Percentiles rank a stretch among this genome's conserved stretches.
Evolutionary conservation across 2,888 invertebrate species (phyloP).

Genomic region (Limnephilus marmoratus): DNA sequence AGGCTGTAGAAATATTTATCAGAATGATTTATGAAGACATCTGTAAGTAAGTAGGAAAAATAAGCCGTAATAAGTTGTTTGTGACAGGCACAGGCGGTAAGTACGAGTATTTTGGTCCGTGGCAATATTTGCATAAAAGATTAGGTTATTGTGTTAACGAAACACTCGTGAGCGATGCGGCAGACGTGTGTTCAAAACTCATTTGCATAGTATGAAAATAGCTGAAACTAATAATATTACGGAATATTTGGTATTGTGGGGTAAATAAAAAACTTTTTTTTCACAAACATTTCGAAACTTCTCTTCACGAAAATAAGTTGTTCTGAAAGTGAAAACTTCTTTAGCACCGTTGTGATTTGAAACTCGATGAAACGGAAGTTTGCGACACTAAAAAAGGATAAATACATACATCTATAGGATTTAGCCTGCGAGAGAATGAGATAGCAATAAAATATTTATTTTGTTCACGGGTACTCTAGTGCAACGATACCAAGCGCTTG

Average conservation of each 20-base stretch:
- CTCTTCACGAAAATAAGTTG: too few species aligned
- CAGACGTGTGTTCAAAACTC: background rate
- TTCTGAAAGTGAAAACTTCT: too few species aligned
- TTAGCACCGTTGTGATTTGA: too few species aligned
- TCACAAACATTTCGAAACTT: background rate
- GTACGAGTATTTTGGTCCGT: background rate
- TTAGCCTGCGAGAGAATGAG: too few species aligned
- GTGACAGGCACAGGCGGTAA: background rate
- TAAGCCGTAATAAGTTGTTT: background rate
- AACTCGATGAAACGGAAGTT: too few species aligned
- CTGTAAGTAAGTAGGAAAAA: background rate
- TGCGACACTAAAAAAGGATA: too few species aligned
- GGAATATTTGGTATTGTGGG: background rate
- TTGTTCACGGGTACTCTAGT: too few species aligned
- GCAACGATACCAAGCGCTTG: too few species aligned
- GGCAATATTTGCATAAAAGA: background rate
- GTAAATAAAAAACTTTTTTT: background rate
- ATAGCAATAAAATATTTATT: too few species aligned
- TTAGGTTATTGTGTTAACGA: background rate
- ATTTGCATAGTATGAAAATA: background rate
- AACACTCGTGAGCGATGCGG: background rate
- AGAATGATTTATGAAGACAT: background rate
- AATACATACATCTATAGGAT: too few species aligned
- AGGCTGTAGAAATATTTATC: background rate
- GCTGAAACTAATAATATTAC: background rate